Evolutionary conservation across 2,888 invertebrate species (phyloP), one percentile per base, ranked within the genome.

Genomic region (Galerucella pusilla): DNA sequence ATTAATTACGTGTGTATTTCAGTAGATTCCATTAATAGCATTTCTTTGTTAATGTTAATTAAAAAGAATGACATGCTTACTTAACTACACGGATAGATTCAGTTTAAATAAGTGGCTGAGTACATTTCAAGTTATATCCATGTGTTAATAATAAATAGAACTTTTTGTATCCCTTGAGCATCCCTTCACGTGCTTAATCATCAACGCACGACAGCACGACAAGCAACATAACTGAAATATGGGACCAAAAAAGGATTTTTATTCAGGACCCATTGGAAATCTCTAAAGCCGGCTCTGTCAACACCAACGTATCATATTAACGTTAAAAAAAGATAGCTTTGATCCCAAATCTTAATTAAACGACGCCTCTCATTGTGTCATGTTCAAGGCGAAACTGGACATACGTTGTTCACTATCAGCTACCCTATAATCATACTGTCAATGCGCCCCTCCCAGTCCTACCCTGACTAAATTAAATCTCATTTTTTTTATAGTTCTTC

Each of bases 391-490:
- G 73, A 77, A 79, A 80, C 81, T 79, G 81, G 83, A 84, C 83
- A 81, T 82, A 79, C 81, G 79, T 80, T 78, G 80, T 80, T 81
- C 81, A 76, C 77, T 74, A 71, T 75, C 60, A 74, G 78, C 84
- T 85, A 83, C 83, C 84, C 87, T 85, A 84, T 87, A 87, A 88
- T 88, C 87, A 87, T 85, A 82, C 87, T 87, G 87, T 88, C 88
- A 87, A 80, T 87, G 85, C 84, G 81, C 87, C 83, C 87, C 87
- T 81, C 88, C 88, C 87, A 86, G 84, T 84, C 84, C 87, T 85
- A 86, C 87, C 86, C 87, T 87, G 87, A 85, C 85, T 85, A 88
- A 88, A 88, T 88, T 87, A 87, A 87, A 87, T 88, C 87, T 84
- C 82, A 79, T 81, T 83, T 83, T 83, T 83, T 85, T n/a, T n/a